phyloP scores from a whole-genome alignment of 2,113 vertebrate genomes.

The Platichthys stellatus region DNA sequence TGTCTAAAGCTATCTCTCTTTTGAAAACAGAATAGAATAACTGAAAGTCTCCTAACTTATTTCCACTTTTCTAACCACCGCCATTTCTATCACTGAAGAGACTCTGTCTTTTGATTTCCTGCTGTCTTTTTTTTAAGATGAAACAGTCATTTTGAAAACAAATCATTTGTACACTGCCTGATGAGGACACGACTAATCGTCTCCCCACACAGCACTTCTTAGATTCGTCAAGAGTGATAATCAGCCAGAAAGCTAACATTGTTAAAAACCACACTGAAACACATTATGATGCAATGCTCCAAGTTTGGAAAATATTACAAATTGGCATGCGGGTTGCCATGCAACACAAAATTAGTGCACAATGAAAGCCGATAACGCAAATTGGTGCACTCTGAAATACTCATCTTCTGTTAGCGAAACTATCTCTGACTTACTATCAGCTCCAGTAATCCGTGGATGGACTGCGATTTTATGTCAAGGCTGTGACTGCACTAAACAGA shows the following conservation, averaged over 20 bases:
- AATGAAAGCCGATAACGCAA: constrained; percentile 27
- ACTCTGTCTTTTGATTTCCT: neutral
- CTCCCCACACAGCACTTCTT: neutral
- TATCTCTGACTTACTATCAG: constrained; percentile 10
- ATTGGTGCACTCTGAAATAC: constrained; percentile 19
- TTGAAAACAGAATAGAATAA: too few relatives aligned
- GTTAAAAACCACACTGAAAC: neutral
- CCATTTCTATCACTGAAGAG: neutral
- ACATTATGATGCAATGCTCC: constrained; percentile 14
- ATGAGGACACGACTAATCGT: neutral
- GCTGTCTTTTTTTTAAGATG: neutral
- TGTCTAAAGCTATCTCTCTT: too few relatives aligned
- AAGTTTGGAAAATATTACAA: constrained; percentile 30
- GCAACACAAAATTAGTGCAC: constrained; percentile 37
- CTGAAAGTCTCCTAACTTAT: too few relatives aligned
- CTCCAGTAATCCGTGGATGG: neutral
- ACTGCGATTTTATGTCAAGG: neutral
- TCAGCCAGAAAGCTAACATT: neutral
- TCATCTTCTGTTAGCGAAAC: constrained; percentile 36
- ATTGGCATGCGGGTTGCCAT: constrained; percentile 38
- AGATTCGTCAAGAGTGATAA: neutral
- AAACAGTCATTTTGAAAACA: neutral
- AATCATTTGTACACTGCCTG: neutral
- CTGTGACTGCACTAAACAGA: neutral
- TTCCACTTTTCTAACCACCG: neutral